Base-by-base conservation (phyloP, 2,113 vertebrate species). In the Rhea pennata region DNA sequence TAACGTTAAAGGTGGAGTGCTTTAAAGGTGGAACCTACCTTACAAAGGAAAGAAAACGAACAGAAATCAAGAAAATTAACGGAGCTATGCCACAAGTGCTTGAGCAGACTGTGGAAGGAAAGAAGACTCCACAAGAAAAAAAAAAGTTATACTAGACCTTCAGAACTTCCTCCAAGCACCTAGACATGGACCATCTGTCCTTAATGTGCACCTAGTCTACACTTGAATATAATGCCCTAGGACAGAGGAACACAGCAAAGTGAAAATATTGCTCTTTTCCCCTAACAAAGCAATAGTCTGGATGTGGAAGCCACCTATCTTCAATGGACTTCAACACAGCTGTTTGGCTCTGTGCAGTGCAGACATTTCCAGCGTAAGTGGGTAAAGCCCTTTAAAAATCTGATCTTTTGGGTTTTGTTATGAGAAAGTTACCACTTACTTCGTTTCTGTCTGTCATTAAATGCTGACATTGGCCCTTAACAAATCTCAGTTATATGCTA, bases 401-500 rank as follows among this genome's bases (percentile, higher is more conserved):
- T 64, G 12, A 39, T 64, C 21, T 33, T 89, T 67, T 16, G 40
- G 24, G 33, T 79, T 33, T 3, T 80, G 5, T 31, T 40, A 23
- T 1, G 0, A 54, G 26, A 65, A 42, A 44, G 7, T 40, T 75
- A 65, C 42, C 50, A 59, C 23, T 0, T 0, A 20, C 20, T 80
- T 70, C 21, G 31, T 29, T 20, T 36, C 48, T 40, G 50, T 36
- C 31, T 20, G 6, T 21, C 7, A 51, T n/a, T 59, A 56, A 58
- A 22, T 8, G 7, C 9, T 75, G 26, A 31, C 2, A 0, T 22
- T 54, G 21, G 42, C 16, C 74, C 20, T 59, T 46, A 31, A 15
- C 23, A 70, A 84, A 70, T 40, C 13, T 26, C 1, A 19, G 83
- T 8, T 24, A 14, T 62, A 13, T 6, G 78, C 22, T 19, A 48